Evolutionary conservation across 2,113 vertebrate genomes (phyloP).

Genomic region (Cottus gobio): DNA sequence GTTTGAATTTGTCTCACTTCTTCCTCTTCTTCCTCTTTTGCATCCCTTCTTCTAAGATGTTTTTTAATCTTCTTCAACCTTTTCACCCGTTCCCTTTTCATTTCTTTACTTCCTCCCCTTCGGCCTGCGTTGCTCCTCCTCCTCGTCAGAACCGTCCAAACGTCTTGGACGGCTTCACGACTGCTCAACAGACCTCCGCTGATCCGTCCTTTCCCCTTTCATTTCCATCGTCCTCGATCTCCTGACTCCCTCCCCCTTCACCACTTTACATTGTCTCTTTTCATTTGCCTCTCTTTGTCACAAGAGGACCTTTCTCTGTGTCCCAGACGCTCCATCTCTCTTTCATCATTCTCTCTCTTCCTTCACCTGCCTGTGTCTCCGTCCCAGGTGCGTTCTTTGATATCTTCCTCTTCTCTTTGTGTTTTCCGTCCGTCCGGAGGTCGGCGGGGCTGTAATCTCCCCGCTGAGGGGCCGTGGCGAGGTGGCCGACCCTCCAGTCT

Average conservation of each 20-base stretch:
- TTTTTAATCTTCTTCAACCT: no score
- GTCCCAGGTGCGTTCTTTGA: conserved; percentile 8
- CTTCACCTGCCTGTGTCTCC: not conserved
- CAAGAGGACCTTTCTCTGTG: conserved; percentile 52
- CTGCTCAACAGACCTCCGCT: conserved; percentile 13
- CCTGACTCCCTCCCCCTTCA: conserved; percentile 21
- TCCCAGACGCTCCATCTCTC: conserved; percentile 7
- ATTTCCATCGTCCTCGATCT: conserved; percentile 21
- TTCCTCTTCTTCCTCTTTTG: no score
- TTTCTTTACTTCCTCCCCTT: not conserved
- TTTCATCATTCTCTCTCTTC: not conserved
- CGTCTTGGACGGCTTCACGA: conserved; percentile 1
- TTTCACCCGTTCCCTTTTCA: not conserved
- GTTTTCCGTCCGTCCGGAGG: not conserved
- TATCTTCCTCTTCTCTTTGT: conserved; percentile 12
- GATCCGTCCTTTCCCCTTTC: conserved; percentile 2
- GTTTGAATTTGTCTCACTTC: no score
- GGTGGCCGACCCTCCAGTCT: not conserved
- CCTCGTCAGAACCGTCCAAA: conserved; percentile 29
- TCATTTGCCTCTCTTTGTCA: conserved; percentile 43
- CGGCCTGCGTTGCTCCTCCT: not conserved
- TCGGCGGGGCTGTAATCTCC: not conserved
- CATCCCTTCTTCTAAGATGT: no score
- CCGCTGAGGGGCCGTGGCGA: not conserved
- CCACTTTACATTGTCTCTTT: conserved; percentile 46